phyloP scores from a whole-genome alignment of 2,797 vertebrate species.

The Muraenolepis orangiensis region DNA sequence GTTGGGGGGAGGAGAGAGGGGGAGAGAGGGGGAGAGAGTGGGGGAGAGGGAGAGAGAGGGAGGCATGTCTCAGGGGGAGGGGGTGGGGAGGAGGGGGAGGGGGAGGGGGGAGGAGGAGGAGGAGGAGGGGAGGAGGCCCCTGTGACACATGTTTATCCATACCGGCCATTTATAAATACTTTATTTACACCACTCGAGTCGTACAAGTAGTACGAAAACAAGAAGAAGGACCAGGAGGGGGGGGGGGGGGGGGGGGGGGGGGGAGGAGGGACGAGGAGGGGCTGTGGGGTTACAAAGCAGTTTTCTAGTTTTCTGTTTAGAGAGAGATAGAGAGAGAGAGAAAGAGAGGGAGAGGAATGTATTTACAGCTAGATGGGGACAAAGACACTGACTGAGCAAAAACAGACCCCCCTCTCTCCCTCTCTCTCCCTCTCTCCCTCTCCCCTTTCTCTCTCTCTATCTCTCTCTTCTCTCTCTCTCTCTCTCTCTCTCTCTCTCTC shows the following conservation, averaged over 20 bases:
- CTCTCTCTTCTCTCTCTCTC: too few relatives aligned
- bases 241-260: not conserved
- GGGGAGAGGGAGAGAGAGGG: too few relatives aligned
- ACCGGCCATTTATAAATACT: conserved; percentile 22
- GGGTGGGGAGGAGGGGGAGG: not conserved
- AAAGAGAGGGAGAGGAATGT: conserved; percentile 45
- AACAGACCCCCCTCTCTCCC: conserved; percentile 1
- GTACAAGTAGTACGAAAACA: conserved; percentile 2
- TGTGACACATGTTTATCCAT: conserved; percentile 25
- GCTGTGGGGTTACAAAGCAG: not conserved
- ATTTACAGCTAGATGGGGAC: conserved; percentile 39
- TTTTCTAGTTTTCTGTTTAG: conserved; percentile 11
- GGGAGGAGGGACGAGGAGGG: not conserved
- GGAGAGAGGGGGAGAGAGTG: too few relatives aligned
- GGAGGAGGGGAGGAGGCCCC: conserved; percentile 15
- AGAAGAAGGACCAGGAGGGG: not conserved
- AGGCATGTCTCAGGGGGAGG: not conserved
- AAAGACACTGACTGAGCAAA: not conserved
- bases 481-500: too few relatives aligned
- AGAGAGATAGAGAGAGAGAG: conserved; percentile 20
- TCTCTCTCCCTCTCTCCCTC: too few relatives aligned
- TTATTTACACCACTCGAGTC: conserved; percentile 43
- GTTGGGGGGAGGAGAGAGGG: too few relatives aligned
- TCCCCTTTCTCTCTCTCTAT: too few relatives aligned
- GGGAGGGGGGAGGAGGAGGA: not conserved